These are phyloP conservation scores for Drosophila pseudoobscura DNA, from an alignment of 1,140 invertebrate species.

Conservation along the genomic window DNA sequence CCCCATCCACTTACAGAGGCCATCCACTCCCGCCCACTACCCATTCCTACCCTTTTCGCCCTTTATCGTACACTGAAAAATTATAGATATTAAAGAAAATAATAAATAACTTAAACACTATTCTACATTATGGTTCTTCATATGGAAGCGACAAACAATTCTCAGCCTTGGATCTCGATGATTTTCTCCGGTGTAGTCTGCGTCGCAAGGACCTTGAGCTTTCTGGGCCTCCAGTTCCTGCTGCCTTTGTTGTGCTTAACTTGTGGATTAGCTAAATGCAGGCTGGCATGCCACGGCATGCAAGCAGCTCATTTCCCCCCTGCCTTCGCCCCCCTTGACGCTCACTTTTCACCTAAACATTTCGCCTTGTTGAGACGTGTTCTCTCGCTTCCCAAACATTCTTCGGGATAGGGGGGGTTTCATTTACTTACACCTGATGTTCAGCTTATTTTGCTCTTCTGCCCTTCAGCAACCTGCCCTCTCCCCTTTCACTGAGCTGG, in stretches of 20 bases:
- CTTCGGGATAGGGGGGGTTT: conserved; percentile 15
- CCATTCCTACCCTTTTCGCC: background rate
- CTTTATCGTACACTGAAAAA: background rate
- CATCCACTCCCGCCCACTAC: background rate
- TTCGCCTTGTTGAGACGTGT: conserved; percentile 69
- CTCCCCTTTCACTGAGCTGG: background rate
- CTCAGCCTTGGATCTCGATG: too few species aligned
- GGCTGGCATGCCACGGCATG: conserved; percentile 47
- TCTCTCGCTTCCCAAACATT: conserved; percentile 41
- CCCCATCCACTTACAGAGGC: conserved; percentile 49
- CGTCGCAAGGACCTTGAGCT: conserved; percentile 57
- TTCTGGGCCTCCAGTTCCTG: conserved; percentile 44
- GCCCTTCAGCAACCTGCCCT: background rate
- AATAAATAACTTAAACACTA: too few species aligned
- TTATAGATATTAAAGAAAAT: too few species aligned
- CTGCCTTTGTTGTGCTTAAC: conserved; percentile 68
- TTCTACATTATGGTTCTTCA: too few species aligned
- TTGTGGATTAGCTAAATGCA: conserved; percentile 77
- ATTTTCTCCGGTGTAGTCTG: conserved; percentile 18
- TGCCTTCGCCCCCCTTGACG: conserved; percentile 7
- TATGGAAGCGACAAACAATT: too few species aligned
- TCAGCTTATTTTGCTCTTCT: conserved; percentile 49
- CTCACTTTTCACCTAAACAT: conserved; percentile 74
- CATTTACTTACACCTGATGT: conserved; percentile 71
- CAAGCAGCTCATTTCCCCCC: conserved; percentile 22